Conservation (phyloP, 2,113 vertebrate genomes). For the Platichthys flesus region DNA sequence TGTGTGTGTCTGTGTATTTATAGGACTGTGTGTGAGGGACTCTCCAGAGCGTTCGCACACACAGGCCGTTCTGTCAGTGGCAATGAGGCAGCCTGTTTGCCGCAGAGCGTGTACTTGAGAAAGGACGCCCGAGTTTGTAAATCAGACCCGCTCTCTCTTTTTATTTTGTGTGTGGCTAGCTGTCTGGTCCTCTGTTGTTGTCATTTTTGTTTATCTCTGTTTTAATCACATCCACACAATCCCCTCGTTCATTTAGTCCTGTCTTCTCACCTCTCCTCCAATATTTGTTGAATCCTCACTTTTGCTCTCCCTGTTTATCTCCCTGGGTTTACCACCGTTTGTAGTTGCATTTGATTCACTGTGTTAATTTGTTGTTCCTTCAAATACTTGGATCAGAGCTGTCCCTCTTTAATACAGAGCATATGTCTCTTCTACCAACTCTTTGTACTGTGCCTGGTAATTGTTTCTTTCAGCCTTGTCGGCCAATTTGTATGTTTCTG, state of each 20-base stretch:
- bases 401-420: conserved; percentile 50
- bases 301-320: not conserved
- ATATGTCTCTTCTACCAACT: conserved; percentile 57
- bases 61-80: conserved; percentile 44
- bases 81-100: conserved; percentile 53
- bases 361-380: conserved; percentile 10
- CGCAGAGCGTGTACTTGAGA: conserved; percentile 74
- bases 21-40: conserved; percentile 44
- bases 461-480: conserved; percentile 54
- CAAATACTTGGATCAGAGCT: conserved; percentile 26
- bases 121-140: conserved; percentile 77
- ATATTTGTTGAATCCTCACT: conserved; percentile 20
- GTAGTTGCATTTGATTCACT: conserved; percentile 23
- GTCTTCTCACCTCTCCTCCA: not conserved
- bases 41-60: conserved; percentile 55
- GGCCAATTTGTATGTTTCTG: conserved; percentile 57
- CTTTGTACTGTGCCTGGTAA: conserved; percentile 45
- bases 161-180: too few species aligned
- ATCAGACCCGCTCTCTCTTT: conserved; percentile 37
- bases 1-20: conserved; percentile 49
- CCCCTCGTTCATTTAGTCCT: conserved; percentile 14
- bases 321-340: conserved; percentile 1
- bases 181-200: conserved; percentile 13
- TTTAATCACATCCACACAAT: conserved; percentile 35
- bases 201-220: conserved; percentile 46